A percentile compares a stretch with the other conserved stretches of the same genome.
These are phyloP conservation scores for Aphaenogaster ashmeadi DNA, from an alignment of 1,140 invertebrate genomes.

Conservation along the genomic window DNA sequence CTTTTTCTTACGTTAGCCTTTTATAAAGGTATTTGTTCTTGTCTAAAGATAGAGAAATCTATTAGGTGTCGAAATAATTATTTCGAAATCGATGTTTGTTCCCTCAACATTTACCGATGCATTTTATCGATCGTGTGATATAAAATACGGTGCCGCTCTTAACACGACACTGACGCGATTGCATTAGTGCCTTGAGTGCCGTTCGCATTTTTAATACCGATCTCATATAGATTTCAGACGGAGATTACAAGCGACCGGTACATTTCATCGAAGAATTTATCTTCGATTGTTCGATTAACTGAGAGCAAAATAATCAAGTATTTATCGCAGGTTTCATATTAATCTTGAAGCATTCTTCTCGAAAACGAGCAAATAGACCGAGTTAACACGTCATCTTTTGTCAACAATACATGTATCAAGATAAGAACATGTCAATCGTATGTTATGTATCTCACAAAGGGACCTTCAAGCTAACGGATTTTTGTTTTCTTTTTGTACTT, in stretches of 20 bases:
- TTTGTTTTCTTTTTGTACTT: no score
- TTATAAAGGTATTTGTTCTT: slow-evolving; percentile 32
- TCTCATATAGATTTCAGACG: slow-evolving; percentile 13
- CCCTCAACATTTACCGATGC: slow-evolving; percentile 43
- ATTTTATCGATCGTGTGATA: slow-evolving; percentile 26
- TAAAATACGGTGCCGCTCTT: slow-evolving; percentile 9
- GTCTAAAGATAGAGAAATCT: slow-evolving; percentile 52
- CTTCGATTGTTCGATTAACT: background rate
- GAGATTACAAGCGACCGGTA: background rate
- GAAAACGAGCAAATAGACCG: background rate
- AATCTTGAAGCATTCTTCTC: background rate
- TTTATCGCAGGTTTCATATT: background rate
- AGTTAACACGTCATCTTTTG: background rate
- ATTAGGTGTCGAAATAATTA: background rate
- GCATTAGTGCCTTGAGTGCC: slow-evolving; percentile 10
- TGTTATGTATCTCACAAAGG: background rate
- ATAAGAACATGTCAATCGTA: slow-evolving; percentile 1
- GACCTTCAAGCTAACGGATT: no score
- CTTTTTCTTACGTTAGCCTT: background rate
- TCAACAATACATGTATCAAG: background rate
- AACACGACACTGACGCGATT: background rate
- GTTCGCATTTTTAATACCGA: background rate
- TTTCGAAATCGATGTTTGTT: background rate
- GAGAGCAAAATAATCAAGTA: background rate
- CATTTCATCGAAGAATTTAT: background rate